Conservation (phyloP, 1,140 invertebrate species). For the Drosophila saltans region DNA sequence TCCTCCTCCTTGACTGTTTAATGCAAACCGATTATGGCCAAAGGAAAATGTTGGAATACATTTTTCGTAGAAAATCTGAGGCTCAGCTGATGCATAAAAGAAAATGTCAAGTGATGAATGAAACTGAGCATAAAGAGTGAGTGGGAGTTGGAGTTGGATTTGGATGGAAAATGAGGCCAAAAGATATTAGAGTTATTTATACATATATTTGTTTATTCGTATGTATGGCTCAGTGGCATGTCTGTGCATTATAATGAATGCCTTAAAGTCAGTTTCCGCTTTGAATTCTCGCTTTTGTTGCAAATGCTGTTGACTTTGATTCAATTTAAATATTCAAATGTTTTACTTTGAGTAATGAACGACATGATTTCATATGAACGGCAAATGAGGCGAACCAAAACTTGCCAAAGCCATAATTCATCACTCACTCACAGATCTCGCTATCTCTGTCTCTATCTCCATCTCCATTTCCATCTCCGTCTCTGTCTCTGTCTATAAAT, state of each 20-base stretch:
- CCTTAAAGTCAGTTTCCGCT: constrained; percentile 49
- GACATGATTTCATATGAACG: constrained; percentile 29
- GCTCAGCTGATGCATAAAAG: constrained; percentile 39
- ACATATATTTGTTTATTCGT: too few species aligned
- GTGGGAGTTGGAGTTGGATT: background rate
- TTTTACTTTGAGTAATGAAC: constrained; percentile 55
- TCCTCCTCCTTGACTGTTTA: constrained; percentile 20
- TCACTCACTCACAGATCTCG: constrained; percentile 25
- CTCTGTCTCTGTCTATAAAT: background rate
- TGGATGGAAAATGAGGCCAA: background rate
- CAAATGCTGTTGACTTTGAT: constrained; percentile 51
- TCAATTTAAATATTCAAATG: constrained; percentile 80
- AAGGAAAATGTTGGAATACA: constrained; percentile 34
- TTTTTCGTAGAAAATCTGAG: constrained; percentile 9
- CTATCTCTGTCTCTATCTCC: background rate
- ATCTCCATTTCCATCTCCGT: background rate
- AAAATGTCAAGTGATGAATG: constrained; percentile 11
- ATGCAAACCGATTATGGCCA: constrained; percentile 44
- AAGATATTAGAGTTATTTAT: background rate
- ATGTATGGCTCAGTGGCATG: background rate
- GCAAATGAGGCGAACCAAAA: constrained; percentile 42
- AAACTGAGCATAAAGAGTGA: background rate
- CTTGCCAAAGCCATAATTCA: constrained; percentile 66
- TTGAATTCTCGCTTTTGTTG: background rate
- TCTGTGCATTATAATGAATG: constrained; percentile 67